Evolutionary conservation across 2,797 vertebrate genomes (phyloP).

Genomic region (Mormyrops boulengeri): DNA sequence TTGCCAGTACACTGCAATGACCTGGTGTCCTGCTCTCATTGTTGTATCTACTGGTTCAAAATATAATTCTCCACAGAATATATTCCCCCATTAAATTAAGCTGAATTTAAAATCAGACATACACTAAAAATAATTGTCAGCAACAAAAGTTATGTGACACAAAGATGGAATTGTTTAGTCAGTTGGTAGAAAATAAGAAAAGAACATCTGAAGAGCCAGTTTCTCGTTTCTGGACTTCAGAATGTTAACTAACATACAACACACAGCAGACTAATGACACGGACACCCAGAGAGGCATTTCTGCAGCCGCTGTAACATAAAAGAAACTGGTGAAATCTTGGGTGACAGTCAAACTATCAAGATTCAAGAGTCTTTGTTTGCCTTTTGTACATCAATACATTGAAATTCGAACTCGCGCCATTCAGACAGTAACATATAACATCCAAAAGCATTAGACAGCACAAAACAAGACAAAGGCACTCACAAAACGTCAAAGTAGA

Average conservation of each 20-base stretch:
- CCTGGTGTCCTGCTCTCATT: background rate
- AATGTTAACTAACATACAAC: no score
- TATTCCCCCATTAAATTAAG: background rate
- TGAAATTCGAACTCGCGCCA: background rate
- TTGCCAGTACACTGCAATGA: background rate
- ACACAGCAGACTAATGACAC: background rate
- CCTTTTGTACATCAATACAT: background rate
- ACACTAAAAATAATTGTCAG: constrained; percentile 3
- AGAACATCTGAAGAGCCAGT: background rate
- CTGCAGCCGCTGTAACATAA: background rate
- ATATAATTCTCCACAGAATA: background rate
- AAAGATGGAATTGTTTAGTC: constrained; percentile 6
- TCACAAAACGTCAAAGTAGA: background rate
- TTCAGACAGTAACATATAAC: background rate
- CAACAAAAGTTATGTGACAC: background rate
- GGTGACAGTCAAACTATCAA: background rate
- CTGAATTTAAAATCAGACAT: background rate
- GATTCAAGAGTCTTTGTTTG: background rate
- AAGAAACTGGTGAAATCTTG: background rate
- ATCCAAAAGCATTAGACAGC: background rate
- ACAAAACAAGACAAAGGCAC: background rate
- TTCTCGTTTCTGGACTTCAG: background rate
- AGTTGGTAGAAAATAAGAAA: background rate
- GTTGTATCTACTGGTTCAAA: background rate
- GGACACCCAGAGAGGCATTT: background rate